phyloP scores from a whole-genome alignment of 2,113 vertebrate species.

The Chrysochloris asiatica region DNA sequence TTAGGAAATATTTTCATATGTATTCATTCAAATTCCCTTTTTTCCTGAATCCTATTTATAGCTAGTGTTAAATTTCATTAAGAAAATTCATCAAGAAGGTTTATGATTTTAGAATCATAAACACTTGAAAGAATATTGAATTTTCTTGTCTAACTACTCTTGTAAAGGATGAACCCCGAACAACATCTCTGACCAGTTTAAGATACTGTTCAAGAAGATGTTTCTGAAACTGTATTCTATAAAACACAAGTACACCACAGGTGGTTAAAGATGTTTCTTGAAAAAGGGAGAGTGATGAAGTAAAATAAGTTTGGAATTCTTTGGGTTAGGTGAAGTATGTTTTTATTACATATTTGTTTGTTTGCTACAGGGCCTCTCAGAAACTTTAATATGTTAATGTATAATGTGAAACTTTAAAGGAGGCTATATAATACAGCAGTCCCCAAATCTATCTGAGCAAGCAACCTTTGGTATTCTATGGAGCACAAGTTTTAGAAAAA shows the following conservation, averaged over 20 bases:
- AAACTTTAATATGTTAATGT: background rate
- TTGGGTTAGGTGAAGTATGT: background rate
- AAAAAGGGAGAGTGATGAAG: background rate
- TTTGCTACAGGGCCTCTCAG: background rate
- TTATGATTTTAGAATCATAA: slow-evolving; percentile 16
- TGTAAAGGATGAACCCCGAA: background rate
- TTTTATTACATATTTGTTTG: background rate
- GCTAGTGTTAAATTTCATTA: background rate
- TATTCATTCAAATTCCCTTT: background rate
- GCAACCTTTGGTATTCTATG: background rate
- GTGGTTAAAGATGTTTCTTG: background rate
- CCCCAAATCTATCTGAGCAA: background rate
- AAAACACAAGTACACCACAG: background rate
- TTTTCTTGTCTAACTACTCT: background rate
- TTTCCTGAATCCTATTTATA: background rate
- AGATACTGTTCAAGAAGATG: background rate
- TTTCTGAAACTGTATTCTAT: slow-evolving; percentile 3
- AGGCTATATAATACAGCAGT: background rate
- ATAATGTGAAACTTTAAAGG: background rate
- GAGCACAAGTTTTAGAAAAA: background rate
- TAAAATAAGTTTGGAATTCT: slow-evolving; percentile 2
- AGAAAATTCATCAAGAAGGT: background rate
- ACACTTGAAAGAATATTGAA: background rate
- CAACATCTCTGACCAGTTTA: background rate
- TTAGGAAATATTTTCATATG: background rate